Percentiles rank a stretch among this genome's conserved stretches.
Conservation (phyloP, 2,113 vertebrate genomes). For the Caranx melampygus region DNA sequence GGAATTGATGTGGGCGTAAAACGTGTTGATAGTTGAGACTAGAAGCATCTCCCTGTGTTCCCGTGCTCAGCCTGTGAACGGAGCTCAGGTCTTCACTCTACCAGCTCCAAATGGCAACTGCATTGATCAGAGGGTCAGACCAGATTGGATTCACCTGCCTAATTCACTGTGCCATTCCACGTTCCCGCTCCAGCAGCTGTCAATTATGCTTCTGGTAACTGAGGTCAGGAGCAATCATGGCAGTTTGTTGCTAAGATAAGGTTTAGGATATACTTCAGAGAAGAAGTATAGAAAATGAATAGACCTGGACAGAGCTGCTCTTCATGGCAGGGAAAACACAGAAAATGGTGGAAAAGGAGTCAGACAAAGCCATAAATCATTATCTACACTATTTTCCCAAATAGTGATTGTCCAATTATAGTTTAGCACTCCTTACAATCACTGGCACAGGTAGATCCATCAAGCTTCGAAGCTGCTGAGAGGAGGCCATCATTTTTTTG, state of each 20-base stretch:
- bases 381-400: background rate
- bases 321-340: background rate
- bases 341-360: background rate
- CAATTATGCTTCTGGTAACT: slow-evolving; percentile 43
- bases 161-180: slow-evolving; percentile 46
- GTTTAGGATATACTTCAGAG: background rate
- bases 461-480: background rate
- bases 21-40: slow-evolving; percentile 46
- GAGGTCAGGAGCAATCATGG: slow-evolving; percentile 43
- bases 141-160: slow-evolving; percentile 53
- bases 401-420: background rate
- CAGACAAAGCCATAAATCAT: background rate
- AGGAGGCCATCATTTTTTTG: background rate
- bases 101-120: slow-evolving; percentile 42
- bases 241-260: slow-evolving; percentile 20
- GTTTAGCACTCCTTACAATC: background rate
- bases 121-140: slow-evolving; percentile 66
- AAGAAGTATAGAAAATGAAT: background rate
- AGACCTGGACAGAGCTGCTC: background rate
- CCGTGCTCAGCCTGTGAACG: slow-evolving; percentile 22
- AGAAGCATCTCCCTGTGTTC: slow-evolving; percentile 26
- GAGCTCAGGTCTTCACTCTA: slow-evolving; percentile 41
- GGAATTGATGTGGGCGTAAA: slow-evolving; percentile 58
- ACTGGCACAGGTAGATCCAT: background rate
- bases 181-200: slow-evolving; percentile 54